Base-by-base conservation (phyloP, 1,140 invertebrate species). In the Formica selysi region DNA sequence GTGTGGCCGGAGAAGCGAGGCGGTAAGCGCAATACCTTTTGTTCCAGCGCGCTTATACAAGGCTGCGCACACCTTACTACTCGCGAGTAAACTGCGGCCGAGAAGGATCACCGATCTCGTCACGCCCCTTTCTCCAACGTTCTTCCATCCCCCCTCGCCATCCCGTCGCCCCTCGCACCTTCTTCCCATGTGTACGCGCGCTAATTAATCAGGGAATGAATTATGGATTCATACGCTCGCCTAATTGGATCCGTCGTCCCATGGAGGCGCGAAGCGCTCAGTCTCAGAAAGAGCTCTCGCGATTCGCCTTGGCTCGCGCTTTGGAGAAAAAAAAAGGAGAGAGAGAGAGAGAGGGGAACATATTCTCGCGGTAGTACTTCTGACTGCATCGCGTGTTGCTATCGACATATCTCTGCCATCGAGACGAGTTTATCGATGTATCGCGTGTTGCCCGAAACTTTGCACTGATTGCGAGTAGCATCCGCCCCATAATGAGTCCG, bases 151-250 rank as follows among this genome's bases (percentile, higher is more conserved):
- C 26, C 26, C 7, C 0, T 26, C 26, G 1, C 38, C 22, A 13
- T 54, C 51, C 19, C 84, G 0, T 41, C 57, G 26, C 26, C 48
- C 41, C 32, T 38, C 54, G 26, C 59, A 19, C 57, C 22, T 76
- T 76, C 89, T 51, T 29, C 62, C 22, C 76, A 61, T 48, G 74
- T 48, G 71, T 88, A 89, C 89, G 76, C 85, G 80, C 79, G 90
- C 90, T 92, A 92, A 92, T 92, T 92, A 92, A 92, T 92, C 92
- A 92, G 87, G 38, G 86, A 88, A 92, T 91, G 92, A 92, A 92
- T 92, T 92, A 92, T 92, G 92, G 92, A 92, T 92, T 91, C 87
- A 78, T 79, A 71, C 87, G 86, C 41, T 86, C 85, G 90, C 76
- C 91, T 92, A 92, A 92, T 92, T 92, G 91, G 91, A 92, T 86